Evolutionary conservation across 1,140 invertebrate genomes (phyloP).

Genomic region (Tetraneura akinire): DNA sequence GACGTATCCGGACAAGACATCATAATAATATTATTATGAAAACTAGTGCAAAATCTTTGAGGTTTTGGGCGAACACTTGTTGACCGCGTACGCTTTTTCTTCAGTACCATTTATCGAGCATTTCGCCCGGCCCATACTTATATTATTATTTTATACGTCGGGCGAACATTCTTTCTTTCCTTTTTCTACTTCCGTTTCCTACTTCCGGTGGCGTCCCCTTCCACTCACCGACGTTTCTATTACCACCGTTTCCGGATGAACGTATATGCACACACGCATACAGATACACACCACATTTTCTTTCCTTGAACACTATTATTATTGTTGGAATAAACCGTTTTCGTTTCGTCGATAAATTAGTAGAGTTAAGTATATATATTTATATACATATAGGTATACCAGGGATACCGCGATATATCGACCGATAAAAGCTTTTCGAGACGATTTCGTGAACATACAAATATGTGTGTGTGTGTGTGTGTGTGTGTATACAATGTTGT

Average conservation of each 20-base stretch:
- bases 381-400: background rate
- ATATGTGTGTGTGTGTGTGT: too few relatives aligned
- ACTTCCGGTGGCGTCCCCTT: background rate
- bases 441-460: background rate
- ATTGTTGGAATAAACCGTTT: background rate
- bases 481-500: too few relatives aligned
- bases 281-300: background rate
- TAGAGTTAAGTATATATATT: background rate
- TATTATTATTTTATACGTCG: too few relatives aligned
- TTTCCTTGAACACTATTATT: background rate
- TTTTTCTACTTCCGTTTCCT: background rate
- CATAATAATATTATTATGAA: too few relatives aligned
- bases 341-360: conserved; percentile 16
- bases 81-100: background rate
- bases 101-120: too few relatives aligned
- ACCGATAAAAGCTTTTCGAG: background rate
- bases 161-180: background rate
- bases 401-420: too few relatives aligned
- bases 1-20: too few relatives aligned
- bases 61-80: background rate
- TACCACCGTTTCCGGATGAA: background rate
- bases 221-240: background rate
- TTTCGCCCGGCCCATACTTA: too few relatives aligned
- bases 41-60: too few relatives aligned
- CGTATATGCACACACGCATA: background rate